These are phyloP conservation scores for Neolamprologus hecqui DNA, from an alignment of 2,113 vertebrate species.

Conservation along the genomic window DNA sequence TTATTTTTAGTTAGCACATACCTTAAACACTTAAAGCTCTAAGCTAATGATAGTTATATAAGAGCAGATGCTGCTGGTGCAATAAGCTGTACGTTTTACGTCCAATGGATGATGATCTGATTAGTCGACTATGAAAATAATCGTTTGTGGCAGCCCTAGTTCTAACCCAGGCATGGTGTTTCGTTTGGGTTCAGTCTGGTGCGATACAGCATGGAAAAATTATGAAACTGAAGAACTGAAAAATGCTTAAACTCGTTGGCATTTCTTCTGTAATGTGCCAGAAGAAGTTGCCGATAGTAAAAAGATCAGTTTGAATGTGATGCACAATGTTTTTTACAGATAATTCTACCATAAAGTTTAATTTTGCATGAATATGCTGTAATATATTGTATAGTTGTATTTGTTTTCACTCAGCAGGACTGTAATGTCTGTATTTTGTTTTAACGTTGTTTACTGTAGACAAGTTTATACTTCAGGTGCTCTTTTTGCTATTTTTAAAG, in stretches of 20 bases:
- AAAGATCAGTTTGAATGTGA: fast-evolving
- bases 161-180: not conserved
- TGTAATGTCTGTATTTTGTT: not conserved
- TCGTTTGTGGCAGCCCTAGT: fast-evolving
- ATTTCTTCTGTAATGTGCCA: fast-evolving
- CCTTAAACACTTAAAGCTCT: fast-evolving
- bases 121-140: fast-evolving
- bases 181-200: not conserved
- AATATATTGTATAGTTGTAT: not conserved
- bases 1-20: too few relatives aligned
- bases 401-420: not conserved
- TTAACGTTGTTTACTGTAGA: not conserved
- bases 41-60: not conserved
- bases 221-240: fast-evolving
- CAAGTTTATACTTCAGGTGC: not conserved
- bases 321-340: not conserved
- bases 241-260: not conserved
- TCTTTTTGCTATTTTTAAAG: fast-evolving
- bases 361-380: not conserved
- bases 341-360: not conserved
- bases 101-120: not conserved
- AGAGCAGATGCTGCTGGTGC: not conserved
- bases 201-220: fast-evolving
- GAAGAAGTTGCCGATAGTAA: not conserved
- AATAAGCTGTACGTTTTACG: fast-evolving